Evolutionary conservation across 2,797 vertebrate species (phyloP).

Genomic region (Acridotheres tristis): DNA sequence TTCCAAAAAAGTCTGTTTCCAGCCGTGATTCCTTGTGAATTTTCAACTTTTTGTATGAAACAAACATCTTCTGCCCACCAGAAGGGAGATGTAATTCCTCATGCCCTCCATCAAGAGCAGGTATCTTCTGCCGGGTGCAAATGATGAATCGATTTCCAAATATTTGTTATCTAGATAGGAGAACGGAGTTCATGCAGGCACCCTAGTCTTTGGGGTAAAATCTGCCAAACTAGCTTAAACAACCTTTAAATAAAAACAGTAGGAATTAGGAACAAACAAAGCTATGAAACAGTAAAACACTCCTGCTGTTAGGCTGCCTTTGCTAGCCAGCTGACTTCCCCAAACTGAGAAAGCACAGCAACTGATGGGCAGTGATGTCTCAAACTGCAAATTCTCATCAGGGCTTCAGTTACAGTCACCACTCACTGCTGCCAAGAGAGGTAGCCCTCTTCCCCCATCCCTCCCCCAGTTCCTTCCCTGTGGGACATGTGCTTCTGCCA

Average conservation of each 20-base stretch:
- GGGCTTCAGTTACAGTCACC: neutral
- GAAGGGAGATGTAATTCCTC: neutral
- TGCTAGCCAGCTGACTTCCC: neutral
- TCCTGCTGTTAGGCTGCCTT: neutral
- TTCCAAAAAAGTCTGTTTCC: neutral
- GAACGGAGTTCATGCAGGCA: neutral
- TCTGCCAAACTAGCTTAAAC: neutral
- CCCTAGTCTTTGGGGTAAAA: neutral
- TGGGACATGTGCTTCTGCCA: conserved; percentile 19
- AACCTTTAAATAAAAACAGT: neutral
- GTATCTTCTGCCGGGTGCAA: neutral
- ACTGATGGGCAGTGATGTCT: neutral
- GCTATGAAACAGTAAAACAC: neutral
- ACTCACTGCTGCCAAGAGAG: neutral
- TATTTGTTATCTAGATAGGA: neutral
- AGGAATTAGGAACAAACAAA: neutral
- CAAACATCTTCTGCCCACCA: neutral
- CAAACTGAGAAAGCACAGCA: neutral
- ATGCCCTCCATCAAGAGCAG: neutral
- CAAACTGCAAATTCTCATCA: neutral
- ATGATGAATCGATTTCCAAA: neutral
- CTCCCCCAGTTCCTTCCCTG: conserved; percentile 2
- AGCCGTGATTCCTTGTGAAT: neutral
- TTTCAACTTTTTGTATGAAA: neutral
- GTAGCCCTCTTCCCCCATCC: conserved; percentile 4